A percentile compares a stretch with the other conserved stretches of the same genome.
phyloP scores from a whole-genome alignment of 2,797 vertebrate species.

The Siniperca scherzeri region DNA sequence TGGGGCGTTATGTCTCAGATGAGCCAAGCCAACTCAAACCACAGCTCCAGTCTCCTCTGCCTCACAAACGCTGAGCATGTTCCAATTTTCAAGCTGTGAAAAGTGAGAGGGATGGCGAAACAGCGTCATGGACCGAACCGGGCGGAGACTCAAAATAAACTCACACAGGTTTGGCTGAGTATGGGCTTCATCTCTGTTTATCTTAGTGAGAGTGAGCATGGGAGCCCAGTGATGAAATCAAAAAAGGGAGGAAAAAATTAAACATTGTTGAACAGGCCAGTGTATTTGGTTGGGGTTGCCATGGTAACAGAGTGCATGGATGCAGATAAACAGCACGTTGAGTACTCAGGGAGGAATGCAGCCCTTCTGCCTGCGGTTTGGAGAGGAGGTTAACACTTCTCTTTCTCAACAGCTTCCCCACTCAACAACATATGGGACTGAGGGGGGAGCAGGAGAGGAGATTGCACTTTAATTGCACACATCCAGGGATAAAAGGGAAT shows the following conservation, averaged over 20 bases:
- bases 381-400: conserved; percentile 85
- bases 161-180: conserved; percentile 76
- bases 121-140: conserved; percentile 82
- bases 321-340: conserved; percentile 84
- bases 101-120: conserved; percentile 81
- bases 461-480: conserved; percentile 80
- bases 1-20: conserved; percentile 78
- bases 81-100: conserved; percentile 83
- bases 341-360: conserved; percentile 83
- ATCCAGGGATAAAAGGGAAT: conserved; percentile 74
- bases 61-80: conserved; percentile 73
- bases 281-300: conserved; percentile 83
- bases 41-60: conserved; percentile 72
- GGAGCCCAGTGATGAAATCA: conserved; percentile 84
- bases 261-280: conserved; percentile 80
- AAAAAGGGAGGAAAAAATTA: conserved; percentile 81
- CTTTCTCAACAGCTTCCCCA: conserved; percentile 82
- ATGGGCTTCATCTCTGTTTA: conserved; percentile 82
- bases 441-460: conserved; percentile 62
- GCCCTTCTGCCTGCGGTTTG: conserved; percentile 84
- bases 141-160: conserved; percentile 85
- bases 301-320: conserved; percentile 82
- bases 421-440: conserved; percentile 79
- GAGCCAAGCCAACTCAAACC: conserved; percentile 77
- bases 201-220: conserved; percentile 82